phyloP scores from a whole-genome alignment of 2,797 vertebrate genomes.

The Anabas testudineus region DNA sequence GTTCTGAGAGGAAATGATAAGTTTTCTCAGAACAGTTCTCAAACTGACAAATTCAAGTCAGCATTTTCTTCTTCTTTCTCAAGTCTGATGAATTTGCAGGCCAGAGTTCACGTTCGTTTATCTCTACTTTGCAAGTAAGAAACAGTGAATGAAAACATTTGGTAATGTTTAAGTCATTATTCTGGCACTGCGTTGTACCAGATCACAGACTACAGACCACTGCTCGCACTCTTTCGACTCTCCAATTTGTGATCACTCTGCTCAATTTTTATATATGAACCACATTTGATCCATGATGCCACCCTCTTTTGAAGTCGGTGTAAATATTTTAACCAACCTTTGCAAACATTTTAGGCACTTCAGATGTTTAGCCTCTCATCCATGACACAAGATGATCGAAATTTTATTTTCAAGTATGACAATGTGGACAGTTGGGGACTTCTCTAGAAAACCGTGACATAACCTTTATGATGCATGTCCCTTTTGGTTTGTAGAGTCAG shows the following conservation, averaged over 20 bases:
- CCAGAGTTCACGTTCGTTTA: constrained; percentile 2
- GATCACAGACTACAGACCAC: background rate
- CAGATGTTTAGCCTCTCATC: background rate
- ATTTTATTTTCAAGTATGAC: too few relatives aligned
- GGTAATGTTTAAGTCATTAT: constrained; percentile 7
- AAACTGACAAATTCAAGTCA: background rate
- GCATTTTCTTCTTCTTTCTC: background rate
- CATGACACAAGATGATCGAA: background rate
- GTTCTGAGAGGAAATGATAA: background rate
- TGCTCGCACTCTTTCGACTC: background rate
- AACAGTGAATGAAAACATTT: background rate
- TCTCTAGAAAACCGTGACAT: too few relatives aligned
- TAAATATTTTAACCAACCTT: background rate
- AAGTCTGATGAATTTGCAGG: background rate
- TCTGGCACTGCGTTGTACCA: background rate
- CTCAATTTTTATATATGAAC: background rate
- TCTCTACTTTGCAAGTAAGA: background rate
- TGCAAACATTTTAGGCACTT: fast-evolving
- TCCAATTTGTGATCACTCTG: background rate
- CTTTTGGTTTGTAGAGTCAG: too few relatives aligned
- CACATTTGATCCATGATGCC: background rate
- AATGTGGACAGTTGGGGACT: too few relatives aligned
- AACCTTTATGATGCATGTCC: too few relatives aligned
- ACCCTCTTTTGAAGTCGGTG: too few relatives aligned
- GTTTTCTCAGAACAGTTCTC: background rate